These are phyloP conservation scores for Brachionus angularis DNA, from an alignment of 1,140 invertebrate genomes.

Conservation along the genomic window DNA sequence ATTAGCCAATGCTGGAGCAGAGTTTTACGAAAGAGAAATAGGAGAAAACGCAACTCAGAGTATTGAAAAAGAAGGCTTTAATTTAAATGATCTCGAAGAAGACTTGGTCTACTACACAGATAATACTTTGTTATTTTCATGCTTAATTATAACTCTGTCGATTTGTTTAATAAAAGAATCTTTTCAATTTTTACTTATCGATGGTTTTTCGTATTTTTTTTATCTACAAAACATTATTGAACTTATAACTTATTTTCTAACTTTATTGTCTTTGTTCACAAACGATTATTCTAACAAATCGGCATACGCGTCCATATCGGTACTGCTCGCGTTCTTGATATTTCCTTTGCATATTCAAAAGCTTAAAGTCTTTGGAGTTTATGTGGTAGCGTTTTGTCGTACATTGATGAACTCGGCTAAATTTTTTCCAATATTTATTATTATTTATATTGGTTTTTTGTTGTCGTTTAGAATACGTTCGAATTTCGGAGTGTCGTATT, in stretches of 20 bases:
- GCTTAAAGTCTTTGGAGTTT: conserved; percentile 33
- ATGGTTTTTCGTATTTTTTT: conserved; percentile 37
- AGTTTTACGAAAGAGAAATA: conserved; percentile 7
- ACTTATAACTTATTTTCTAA: neutral
- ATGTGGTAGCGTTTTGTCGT: conserved; percentile 41
- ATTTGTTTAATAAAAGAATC: conserved; percentile 14
- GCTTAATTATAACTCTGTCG: neutral
- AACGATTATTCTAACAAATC: conserved; percentile 19
- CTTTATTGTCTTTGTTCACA: conserved; percentile 14
- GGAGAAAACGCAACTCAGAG: neutral
- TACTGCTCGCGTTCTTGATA: conserved; percentile 19
- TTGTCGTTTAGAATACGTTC: conserved; percentile 31
- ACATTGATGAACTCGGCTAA: conserved; percentile 39
- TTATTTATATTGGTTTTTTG: conserved; percentile 36
- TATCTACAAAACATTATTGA: conserved; percentile 40
- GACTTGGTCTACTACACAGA: conserved; percentile 5
- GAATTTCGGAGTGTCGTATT: conserved; percentile 31
- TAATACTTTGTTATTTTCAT: conserved; percentile 13
- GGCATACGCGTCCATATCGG: conserved; percentile 14
- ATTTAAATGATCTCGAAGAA: conserved; percentile 13
- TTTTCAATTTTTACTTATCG: conserved; percentile 21
- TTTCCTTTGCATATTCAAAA: conserved; percentile 42
- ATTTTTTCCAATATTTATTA: conserved; percentile 38
- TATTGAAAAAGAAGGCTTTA: neutral
- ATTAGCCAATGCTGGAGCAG: conserved; percentile 18